These are phyloP conservation scores for Hydroisotoma schaefferi DNA, from an alignment of 2,888 invertebrate genomes.

Conservation along the genomic window DNA sequence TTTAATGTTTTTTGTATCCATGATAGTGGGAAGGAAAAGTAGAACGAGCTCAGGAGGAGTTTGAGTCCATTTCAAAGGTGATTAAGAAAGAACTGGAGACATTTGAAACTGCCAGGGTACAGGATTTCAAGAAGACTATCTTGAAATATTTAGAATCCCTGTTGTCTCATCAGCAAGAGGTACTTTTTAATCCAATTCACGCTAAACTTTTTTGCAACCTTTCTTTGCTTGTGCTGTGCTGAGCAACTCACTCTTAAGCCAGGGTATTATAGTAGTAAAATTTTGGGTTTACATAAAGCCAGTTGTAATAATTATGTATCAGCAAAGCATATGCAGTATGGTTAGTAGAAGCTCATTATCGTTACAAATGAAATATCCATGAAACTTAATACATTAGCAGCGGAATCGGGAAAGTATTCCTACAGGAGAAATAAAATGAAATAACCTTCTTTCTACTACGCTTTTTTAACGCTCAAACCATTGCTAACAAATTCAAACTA, in stretches of 20 bases:
- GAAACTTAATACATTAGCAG: neutral
- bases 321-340: no score
- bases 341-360: no score
- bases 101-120: conserved; percentile 81
- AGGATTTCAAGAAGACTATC: conserved; percentile 85
- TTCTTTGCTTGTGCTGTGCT: no score
- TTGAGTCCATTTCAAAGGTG: conserved; percentile 88
- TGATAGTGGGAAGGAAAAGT: conserved; percentile 89
- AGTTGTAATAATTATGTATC: no score
- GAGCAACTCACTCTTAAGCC: no score
- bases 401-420: conserved; percentile 3
- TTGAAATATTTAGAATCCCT: conserved; percentile 90
- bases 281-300: no score
- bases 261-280: no score
- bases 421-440: conserved; percentile 6
- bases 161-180: conserved; percentile 91
- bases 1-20: conserved; percentile 1
- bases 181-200: no score
- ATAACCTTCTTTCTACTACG: conserved; percentile 46
- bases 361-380: conserved; percentile 3
- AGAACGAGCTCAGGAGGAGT: conserved; percentile 93
- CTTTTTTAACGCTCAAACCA: neutral
- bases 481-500: no score
- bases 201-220: no score
- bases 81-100: conserved; percentile 91